Conservation (phyloP, 64 coral and sea anemone genomes). For the Dendronephthya gigantea region DNA sequence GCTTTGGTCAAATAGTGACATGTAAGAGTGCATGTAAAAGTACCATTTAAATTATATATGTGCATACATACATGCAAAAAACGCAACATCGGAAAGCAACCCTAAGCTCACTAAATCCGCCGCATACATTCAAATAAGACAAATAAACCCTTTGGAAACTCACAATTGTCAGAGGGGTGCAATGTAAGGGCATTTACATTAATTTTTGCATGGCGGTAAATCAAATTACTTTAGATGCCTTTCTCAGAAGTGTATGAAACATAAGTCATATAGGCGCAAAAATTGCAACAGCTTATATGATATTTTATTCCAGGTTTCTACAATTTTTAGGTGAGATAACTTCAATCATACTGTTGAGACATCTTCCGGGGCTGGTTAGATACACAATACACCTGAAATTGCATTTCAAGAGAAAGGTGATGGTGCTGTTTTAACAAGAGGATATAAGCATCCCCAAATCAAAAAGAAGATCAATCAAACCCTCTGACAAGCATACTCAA, state of each 20-base stretch:
- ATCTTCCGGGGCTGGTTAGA: not conserved
- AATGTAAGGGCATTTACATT: no score
- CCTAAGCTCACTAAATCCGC: no score
- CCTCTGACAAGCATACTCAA: not conserved
- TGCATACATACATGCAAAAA: no score
- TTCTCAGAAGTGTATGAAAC: not conserved
- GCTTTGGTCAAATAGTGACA: no score
- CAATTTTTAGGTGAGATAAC: not conserved
- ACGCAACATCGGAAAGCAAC: no score
- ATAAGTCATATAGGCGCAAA: not conserved
- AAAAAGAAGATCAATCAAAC: not conserved
- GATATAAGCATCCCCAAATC: slow-evolving; percentile 7
- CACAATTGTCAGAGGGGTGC: no score
- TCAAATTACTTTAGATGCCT: no score
- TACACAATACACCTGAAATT: not conserved
- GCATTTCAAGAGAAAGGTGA: slow-evolving; percentile 6
- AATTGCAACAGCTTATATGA: not conserved
- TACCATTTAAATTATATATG: no score
- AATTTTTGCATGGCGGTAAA: no score
- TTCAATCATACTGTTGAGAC: slow-evolving; percentile 2
- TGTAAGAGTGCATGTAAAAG: no score
- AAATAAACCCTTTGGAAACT: no score
- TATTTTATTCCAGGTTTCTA: not conserved
- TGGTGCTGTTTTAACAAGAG: not conserved
- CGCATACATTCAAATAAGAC: no score